Evolutionary conservation across 2,797 vertebrate genomes (phyloP), one percentile per base, ranked within the genome.

Genomic region (Microctenopoma lineatum): DNA sequence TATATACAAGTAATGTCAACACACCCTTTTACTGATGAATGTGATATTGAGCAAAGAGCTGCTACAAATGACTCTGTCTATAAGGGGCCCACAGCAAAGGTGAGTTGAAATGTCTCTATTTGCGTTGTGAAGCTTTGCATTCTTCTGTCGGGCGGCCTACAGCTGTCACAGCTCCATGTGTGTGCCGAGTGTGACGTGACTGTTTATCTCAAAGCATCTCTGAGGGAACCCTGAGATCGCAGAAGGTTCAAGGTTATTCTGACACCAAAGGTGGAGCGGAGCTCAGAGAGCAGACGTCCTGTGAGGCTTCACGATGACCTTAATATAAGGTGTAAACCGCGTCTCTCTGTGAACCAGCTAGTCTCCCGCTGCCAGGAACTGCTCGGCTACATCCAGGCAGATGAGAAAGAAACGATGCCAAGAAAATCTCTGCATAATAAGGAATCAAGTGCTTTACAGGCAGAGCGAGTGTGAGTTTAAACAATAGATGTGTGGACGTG

Each of bases 1-100:
- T 75, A 80, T 78, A 84, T 56, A 79, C 73, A 73, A 80, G 73
- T 66, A 72, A 77, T 42, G 63, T 54, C 27, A 51, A 68, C 59
- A 9, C n/a, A 74, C 70, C 86, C 42, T 59, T 86, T 91, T 90
- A 78, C 79, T 85, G 79, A 85, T 85, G 77, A 75, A 67, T n/a
- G 15, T 36, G 75, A 64, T 89, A 87, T 74, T 59, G 72, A 81
- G 78, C 80, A 81, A 75, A 81, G 68, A 78, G 78, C 51, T 55
- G 74, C 25, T 81, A 57, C 66, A 77, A 84, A 84, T 80, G n/a
- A 66, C 57, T 69, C 11, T 74, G 36, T 46, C 62, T 78, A 65
- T 6, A 74, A 66, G 74, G 63, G 75, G 80, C 63, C 71, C 57
- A 0, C 25, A 27, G 27, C 7, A 42, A 64, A 48, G 62, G 44